A percentile compares a stretch with the other conserved stretches of the same genome.
These are phyloP conservation scores for Macrotus californicus DNA, from an alignment of 2,113 vertebrate species.

Conservation along the genomic window DNA sequence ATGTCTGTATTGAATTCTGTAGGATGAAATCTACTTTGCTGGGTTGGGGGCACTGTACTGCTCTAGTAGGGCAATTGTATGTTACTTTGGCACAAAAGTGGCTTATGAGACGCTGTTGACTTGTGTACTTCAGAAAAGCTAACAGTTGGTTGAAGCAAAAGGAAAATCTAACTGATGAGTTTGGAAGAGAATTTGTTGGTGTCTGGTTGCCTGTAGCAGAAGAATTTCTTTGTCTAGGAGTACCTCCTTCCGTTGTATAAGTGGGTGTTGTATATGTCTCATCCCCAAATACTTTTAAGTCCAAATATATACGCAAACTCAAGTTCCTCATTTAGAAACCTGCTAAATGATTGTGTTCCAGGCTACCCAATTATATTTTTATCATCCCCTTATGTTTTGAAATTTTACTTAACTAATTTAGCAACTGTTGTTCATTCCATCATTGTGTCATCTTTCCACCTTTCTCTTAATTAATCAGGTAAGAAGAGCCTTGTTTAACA, in stretches of 20 bases:
- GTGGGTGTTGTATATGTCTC: neutral
- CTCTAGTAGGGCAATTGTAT: no score
- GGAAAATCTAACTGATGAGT: neutral
- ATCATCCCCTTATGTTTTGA: neutral
- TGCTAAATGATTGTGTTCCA: neutral
- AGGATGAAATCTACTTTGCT: neutral
- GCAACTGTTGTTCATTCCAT: neutral
- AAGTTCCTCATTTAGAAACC: conserved; percentile 7
- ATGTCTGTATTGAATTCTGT: neutral
- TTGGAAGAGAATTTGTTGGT: neutral
- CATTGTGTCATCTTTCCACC: neutral
- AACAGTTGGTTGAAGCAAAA: neutral
- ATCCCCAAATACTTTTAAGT: conserved; percentile 35
- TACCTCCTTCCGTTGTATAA: neutral
- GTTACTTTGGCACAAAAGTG: neutral
- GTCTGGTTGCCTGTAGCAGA: neutral
- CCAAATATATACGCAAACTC: neutral
- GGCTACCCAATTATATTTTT: conserved; percentile 31
- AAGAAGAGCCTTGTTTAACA: neutral
- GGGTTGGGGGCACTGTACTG: accelerated
- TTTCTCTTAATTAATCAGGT: neutral
- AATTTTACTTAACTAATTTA: conserved; percentile 6
- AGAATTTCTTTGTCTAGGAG: neutral
- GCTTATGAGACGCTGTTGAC: neutral
- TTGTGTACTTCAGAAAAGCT: neutral